A percentile compares a stretch with the other conserved stretches of the same genome.
These are phyloP conservation scores for Papilio machaon DNA, from an alignment of 1,140 invertebrate genomes.

Conservation along the genomic window DNA sequence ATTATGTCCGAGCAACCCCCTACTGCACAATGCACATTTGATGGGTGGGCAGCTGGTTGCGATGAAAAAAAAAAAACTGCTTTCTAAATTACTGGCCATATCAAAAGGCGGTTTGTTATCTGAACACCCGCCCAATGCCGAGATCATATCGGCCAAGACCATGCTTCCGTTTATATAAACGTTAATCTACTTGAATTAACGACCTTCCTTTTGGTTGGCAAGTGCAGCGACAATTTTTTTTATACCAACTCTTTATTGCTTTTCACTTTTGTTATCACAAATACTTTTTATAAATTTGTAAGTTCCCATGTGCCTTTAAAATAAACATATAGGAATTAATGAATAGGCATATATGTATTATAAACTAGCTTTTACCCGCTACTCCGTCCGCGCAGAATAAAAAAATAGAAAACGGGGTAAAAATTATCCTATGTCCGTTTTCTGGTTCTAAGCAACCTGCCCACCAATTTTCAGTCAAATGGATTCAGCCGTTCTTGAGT, in stretches of 20 bases:
- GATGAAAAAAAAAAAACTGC: conserved; percentile 73
- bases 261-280: conserved; percentile 30
- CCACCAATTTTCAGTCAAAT: too few species aligned
- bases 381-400: too few species aligned
- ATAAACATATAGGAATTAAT: too few species aligned
- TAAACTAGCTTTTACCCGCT: too few species aligned
- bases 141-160: conserved; percentile 64
- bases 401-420: too few species aligned
- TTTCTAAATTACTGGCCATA: conserved; percentile 73
- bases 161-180: conserved; percentile 65
- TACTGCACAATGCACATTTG: conserved; percentile 69
- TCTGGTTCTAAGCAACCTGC: too few species aligned
- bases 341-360: too few species aligned
- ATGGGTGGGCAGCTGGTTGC: conserved; percentile 75
- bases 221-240: conserved; percentile 4
- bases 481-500: too few species aligned
- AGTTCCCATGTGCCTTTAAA: background rate
- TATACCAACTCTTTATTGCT: conserved; percentile 10
- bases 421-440: too few species aligned
- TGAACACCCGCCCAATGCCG: conserved; percentile 58
- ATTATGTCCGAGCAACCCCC: conserved; percentile 67
- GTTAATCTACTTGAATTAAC: conserved; percentile 49
- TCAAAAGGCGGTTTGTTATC: conserved; percentile 56
- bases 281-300: background rate
- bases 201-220: conserved; percentile 42